Percentiles rank a stretch among this genome's conserved stretches.
These are phyloP conservation scores for Spizella passerina DNA, from an alignment of 2,797 vertebrate genomes.

Conservation along the genomic window DNA sequence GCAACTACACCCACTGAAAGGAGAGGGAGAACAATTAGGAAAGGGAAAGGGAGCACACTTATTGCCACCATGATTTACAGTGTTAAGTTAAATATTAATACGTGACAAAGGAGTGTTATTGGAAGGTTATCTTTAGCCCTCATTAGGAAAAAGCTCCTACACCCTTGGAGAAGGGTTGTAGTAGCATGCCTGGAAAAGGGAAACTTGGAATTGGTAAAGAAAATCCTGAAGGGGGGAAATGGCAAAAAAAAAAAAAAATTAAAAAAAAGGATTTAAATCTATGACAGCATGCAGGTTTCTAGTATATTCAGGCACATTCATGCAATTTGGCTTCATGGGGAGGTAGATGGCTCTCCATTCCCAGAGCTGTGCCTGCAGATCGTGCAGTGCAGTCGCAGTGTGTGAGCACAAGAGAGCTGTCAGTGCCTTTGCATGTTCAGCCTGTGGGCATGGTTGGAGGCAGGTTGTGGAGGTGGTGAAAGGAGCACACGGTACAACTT, in stretches of 20 bases:
- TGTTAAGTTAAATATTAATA: neutral
- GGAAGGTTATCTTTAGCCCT: neutral
- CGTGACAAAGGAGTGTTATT: neutral
- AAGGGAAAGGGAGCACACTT: neutral
- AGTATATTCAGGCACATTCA: neutral
- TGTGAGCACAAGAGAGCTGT: neutral
- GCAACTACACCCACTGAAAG: neutral
- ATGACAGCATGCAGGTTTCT: neutral
- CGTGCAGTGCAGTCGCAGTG: accelerated
- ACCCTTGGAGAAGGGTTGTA: neutral
- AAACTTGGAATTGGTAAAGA: neutral
- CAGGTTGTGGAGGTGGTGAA: neutral
- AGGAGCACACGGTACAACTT: accelerated
- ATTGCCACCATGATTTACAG: neutral
- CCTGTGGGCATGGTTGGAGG: accelerated
- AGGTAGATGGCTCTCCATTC: accelerated
- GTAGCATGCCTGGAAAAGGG: neutral
- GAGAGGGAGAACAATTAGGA: neutral
- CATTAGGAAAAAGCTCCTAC: neutral
- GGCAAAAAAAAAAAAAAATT: neutral
- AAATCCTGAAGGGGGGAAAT: neutral
- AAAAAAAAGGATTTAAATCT: neutral
- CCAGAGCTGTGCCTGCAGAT: neutral
- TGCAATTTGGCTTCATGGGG: neutral
- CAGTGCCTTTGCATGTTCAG: accelerated